Evolutionary conservation across 2,888 invertebrate species (phyloP).

Genomic region (Ennomos fuscantarius): DNA sequence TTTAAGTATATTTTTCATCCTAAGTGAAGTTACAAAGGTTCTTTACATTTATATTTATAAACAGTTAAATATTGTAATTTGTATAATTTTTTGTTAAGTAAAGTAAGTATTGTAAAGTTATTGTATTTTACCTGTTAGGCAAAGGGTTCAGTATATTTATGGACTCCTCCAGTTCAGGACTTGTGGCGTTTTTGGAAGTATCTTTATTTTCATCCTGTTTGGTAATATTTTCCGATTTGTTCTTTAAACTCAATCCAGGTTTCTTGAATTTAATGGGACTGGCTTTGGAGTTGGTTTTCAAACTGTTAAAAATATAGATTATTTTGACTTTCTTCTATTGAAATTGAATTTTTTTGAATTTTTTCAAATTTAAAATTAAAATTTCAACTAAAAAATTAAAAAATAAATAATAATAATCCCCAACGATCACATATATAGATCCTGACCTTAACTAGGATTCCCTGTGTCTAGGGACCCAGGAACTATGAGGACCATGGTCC

Average conservation of each 20-base stretch:
- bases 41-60: too few relatives aligned
- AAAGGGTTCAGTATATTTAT: slow-evolving; percentile 58
- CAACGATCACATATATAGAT: too few relatives aligned
- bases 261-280: slow-evolving; percentile 63
- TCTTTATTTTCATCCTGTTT: slow-evolving; percentile 29
- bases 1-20: too few relatives aligned
- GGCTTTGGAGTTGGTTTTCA: slow-evolving; percentile 48
- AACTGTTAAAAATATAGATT: slow-evolving; percentile 40
- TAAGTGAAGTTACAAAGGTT: too few relatives aligned
- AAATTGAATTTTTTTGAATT: too few relatives aligned
- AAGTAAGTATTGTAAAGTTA: slow-evolving; percentile 1
- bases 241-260: slow-evolving; percentile 50
- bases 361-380: too few relatives aligned
- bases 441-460: too few relatives aligned
- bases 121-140: slow-evolving; percentile 49
- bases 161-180: slow-evolving; percentile 52
- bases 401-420: slow-evolving; percentile 1
- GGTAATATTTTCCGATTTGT: slow-evolving; percentile 44
- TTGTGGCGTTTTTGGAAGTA: slow-evolving; percentile 25
- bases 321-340: too few relatives aligned
- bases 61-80: too few relatives aligned
- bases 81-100: too few relatives aligned
- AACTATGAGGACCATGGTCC: too few relatives aligned
- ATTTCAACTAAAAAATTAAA: not conserved
- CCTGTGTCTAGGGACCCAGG: too few relatives aligned